Percentiles rank a stretch among this genome's conserved stretches.
These are phyloP conservation scores for Tortricodes alternella DNA, from an alignment of 2,888 invertebrate species.

Conservation along the genomic window DNA sequence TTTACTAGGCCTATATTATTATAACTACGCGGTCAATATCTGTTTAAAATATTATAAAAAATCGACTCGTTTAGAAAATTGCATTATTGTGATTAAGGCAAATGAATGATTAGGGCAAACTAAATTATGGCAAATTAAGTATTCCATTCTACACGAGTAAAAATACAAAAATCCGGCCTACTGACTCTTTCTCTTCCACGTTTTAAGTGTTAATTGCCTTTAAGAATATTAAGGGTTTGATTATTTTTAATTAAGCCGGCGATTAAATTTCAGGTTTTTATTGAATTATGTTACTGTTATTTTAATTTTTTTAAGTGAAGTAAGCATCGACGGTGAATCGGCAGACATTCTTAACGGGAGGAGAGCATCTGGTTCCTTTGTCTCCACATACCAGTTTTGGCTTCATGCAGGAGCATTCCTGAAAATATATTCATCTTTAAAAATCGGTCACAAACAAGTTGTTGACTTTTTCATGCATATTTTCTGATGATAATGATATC, in stretches of 20 bases:
- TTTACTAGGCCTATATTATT: too few species aligned
- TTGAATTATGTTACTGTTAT: not conserved
- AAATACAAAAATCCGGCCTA: not conserved
- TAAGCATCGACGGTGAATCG: constrained; percentile 68
- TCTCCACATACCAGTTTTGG: constrained; percentile 9
- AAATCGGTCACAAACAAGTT: too few species aligned
- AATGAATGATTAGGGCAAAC: too few species aligned
- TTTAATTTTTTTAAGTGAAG: constrained; percentile 44
- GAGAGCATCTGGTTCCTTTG: not conserved
- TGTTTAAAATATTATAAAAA: too few species aligned
- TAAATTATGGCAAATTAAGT: too few species aligned
- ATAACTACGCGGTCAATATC: too few species aligned
- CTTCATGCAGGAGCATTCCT: constrained; percentile 42
- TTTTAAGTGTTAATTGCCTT: constrained; percentile 34
- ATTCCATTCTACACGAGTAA: too few species aligned
- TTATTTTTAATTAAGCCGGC: constrained; percentile 41
- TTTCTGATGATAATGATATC: too few species aligned
- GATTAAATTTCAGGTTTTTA: constrained; percentile 3
- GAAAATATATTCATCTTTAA: too few species aligned
- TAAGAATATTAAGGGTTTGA: constrained; percentile 38
- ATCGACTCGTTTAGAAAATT: too few species aligned
- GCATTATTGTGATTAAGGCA: too few species aligned
- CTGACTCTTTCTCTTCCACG: not conserved
- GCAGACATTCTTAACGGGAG: constrained; percentile 49
- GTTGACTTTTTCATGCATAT: too few species aligned